Evolutionary conservation across 2,797 vertebrate species (phyloP), one percentile per base, ranked within the genome.

Genomic region (Melanotaenia parkinsoni): DNA sequence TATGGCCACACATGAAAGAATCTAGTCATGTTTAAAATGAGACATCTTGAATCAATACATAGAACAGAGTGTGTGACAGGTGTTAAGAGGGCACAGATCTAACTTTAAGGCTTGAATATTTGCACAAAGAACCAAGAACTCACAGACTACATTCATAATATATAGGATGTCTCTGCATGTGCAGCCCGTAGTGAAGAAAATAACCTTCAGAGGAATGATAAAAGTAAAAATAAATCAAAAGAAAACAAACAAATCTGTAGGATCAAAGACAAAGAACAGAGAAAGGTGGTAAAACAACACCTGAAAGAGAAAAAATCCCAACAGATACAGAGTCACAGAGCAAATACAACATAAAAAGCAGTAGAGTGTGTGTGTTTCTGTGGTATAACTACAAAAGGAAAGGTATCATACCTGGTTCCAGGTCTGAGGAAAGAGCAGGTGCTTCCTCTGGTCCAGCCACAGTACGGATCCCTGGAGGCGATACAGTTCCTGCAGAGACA

Each of bases 381-480:
- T 16, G 62, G 63, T 24, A 53, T 28, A n/a, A 30, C 51, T 38
- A 43, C 2, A 43, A 43, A 47, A 57, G 20, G 28, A 77, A 45
- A 65, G 58, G 24, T 24, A 43, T 77, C 65, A 71, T 94, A 99
- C 97, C 97, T 97, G 91, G 96, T 95, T 32, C 93, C 96, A 0
- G 95, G 95, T 63, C 96, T 94, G 73, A 98, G 95, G 90, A 98
- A 98, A 32, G 96, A 40, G 26, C 98, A 99, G 88, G 96, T 95
- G 76, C 96, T 96, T 37, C 96, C 97, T 0, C 94, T 87, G 0
- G 96, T 95, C 98, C 98, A 99, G 63, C 97, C 97, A 0, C 98
- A 99, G 91, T 99, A 99, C 0, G 98, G 98, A 72, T 99, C 98
- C 72, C 96, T 95, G 70, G 96, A 97, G 72, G 96, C 94, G 0